Conservation (phyloP, 2,113 vertebrate genomes). For the Numenius arquata region DNA sequence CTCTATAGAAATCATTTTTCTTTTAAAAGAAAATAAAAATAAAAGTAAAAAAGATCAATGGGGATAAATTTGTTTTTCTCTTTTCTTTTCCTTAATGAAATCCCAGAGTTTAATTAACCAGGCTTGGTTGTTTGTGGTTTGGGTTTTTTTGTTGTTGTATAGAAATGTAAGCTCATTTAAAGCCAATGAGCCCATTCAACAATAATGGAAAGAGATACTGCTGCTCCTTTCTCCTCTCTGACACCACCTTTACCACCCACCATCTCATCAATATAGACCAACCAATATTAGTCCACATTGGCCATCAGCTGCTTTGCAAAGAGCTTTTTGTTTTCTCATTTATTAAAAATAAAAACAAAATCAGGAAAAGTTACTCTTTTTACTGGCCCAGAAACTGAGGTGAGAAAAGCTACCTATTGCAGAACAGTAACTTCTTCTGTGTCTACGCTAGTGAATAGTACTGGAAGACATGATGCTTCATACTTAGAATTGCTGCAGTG, state of each 20-base stretch:
- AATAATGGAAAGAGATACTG: background rate
- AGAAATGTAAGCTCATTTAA: constrained; percentile 4
- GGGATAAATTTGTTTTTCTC: background rate
- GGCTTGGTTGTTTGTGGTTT: background rate
- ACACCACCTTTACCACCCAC: background rate
- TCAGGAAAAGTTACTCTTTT: background rate
- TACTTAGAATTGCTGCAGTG: background rate
- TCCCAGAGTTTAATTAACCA: background rate
- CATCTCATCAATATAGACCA: background rate
- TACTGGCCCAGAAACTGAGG: background rate
- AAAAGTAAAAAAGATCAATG: background rate
- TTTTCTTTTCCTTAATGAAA: background rate
- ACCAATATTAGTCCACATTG: background rate
- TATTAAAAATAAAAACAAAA: background rate
- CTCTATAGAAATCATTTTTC: background rate
- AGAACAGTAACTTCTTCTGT: background rate
- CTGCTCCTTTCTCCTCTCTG: background rate
- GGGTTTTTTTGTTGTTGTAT: background rate
- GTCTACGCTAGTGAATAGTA: background rate
- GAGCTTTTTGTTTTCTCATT: background rate
- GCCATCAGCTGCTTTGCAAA: background rate
- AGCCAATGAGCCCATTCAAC: background rate
- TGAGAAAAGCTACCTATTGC: background rate
- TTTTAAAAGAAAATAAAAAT: constrained; percentile 18
- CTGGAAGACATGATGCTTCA: background rate